Evolutionary conservation across 2,797 vertebrate genomes (phyloP).

Genomic region (Mus minutoides): DNA sequence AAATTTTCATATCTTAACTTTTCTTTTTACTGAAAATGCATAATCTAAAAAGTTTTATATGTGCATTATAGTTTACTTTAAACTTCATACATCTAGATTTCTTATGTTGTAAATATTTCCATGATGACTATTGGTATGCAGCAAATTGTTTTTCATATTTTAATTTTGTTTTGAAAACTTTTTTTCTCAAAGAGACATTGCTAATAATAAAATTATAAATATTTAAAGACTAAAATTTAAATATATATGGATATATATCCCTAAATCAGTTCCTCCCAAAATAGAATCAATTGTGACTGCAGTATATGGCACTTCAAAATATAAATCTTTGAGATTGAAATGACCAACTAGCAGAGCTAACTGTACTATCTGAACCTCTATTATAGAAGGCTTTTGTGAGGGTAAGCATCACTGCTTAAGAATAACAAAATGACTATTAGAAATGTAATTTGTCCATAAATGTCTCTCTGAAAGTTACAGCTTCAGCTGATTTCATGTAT

Average conservation of each 20-base stretch:
- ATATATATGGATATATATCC: constrained; percentile 22
- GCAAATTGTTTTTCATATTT: constrained; percentile 23
- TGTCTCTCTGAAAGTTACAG: not conserved
- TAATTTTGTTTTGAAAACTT: not conserved
- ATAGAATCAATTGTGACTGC: not conserved
- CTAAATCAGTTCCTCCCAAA: constrained; percentile 44
- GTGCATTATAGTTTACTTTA: constrained; percentile 1
- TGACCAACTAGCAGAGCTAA: not conserved
- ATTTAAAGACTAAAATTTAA: constrained; percentile 34
- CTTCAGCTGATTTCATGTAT: not conserved
- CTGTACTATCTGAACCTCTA: not conserved
- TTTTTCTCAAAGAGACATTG: constrained; percentile 33
- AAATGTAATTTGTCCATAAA: not conserved
- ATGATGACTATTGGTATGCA: constrained; percentile 44
- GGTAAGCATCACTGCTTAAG: not conserved
- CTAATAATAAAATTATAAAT: constrained; percentile 54
- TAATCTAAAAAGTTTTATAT: constrained; percentile 52
- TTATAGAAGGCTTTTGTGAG: not conserved
- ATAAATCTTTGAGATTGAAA: constrained; percentile 15
- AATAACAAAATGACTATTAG: constrained; percentile 26
- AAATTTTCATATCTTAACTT: constrained; percentile 28
- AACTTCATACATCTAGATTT: constrained; percentile 23
- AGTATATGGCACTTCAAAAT: constrained; percentile 31
- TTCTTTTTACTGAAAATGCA: constrained; percentile 58
- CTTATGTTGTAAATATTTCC: constrained; percentile 14